These are phyloP conservation scores for Brachionus manjavacas DNA, from an alignment of 1,140 invertebrate genomes.

Conservation along the genomic window DNA sequence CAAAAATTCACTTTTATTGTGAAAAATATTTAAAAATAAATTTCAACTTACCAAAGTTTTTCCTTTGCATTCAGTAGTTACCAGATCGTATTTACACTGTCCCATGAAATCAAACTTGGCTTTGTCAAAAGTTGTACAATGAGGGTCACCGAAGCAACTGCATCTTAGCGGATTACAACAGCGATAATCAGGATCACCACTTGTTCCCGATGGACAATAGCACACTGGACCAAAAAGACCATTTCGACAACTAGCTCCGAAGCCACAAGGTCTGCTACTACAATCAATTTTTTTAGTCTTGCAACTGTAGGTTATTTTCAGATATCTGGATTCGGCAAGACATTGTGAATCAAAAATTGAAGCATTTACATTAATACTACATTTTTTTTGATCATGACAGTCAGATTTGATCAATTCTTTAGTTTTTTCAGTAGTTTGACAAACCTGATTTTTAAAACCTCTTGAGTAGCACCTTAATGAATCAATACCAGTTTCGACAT, in stretches of 20 bases:
- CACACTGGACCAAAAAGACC: neutral
- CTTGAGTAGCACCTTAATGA: neutral
- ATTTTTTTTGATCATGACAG: neutral
- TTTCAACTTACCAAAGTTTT: neutral
- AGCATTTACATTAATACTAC: neutral
- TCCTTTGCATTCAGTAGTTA: constrained; percentile 8
- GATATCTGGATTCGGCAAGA: neutral
- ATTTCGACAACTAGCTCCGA: neutral
- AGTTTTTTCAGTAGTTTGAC: neutral
- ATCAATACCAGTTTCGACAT: neutral
- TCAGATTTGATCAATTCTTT: neutral
- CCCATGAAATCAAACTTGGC: constrained; percentile 2
- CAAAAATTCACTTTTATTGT: neutral
- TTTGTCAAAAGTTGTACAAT: neutral
- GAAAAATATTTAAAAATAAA: neutral
- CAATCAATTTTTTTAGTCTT: constrained; percentile 1
- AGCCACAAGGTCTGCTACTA: neutral
- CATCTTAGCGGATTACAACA: constrained; percentile 18
- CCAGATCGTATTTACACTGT: constrained; percentile 3
- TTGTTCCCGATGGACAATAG: neutral
- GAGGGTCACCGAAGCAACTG: neutral
- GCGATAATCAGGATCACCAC: neutral
- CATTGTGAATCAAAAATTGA: neutral
- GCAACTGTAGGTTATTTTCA: neutral
- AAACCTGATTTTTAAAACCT: neutral